phyloP scores from a whole-genome alignment of 2,113 vertebrate genomes.

The Panurus biarmicus region DNA sequence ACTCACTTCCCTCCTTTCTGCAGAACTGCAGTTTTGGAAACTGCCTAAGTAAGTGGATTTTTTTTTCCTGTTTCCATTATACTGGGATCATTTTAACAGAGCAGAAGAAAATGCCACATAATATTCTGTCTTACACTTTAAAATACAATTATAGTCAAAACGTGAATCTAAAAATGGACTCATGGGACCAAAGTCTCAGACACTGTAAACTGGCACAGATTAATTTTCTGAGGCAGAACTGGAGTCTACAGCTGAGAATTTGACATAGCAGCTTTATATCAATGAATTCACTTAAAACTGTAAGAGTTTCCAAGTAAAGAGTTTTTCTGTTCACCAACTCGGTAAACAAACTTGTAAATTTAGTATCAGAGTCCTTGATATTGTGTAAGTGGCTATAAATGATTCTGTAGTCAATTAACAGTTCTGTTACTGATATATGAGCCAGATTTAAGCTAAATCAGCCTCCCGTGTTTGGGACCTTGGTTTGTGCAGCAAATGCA shows the following conservation, averaged over 20 bases:
- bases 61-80: background rate
- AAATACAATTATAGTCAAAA: conserved; percentile 26
- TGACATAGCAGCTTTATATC: background rate
- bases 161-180: background rate
- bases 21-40: conserved; percentile 5
- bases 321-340: background rate
- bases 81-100: background rate
- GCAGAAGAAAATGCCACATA: conserved; percentile 15
- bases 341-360: background rate
- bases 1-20: background rate
- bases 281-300: background rate
- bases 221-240: background rate
- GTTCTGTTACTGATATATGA: background rate
- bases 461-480: background rate
- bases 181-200: background rate
- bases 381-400: background rate
- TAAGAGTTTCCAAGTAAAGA: background rate
- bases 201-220: background rate
- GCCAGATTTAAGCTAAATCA: background rate
- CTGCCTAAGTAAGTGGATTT: background rate
- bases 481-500: background rate
- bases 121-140: conserved; percentile 1
- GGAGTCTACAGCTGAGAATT: background rate
- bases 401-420: background rate
- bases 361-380: background rate